phyloP scores from a whole-genome alignment of 92 coral and sea anemone genomes.

The Desmophyllum pertusum region DNA sequence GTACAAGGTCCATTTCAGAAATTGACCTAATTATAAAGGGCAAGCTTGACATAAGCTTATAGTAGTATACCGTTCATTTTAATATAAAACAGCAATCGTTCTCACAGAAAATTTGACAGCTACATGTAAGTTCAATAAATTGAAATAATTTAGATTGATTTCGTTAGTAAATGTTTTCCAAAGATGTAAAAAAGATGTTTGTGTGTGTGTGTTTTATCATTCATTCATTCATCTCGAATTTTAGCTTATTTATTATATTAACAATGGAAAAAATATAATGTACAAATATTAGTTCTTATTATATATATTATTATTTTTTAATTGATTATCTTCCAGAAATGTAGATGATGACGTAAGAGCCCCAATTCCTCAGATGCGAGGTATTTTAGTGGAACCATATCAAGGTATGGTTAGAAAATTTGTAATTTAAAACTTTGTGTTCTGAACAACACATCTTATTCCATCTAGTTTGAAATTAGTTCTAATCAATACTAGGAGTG shows the following conservation, averaged over 20 bases:
- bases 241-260: too few species aligned
- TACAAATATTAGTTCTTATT: background rate
- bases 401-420: slow-evolving; percentile 56
- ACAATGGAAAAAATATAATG: too few species aligned
- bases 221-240: too few species aligned
- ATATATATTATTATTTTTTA: background rate
- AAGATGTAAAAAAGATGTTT: too few species aligned
- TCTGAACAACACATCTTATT: background rate
- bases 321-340: slow-evolving; percentile 25
- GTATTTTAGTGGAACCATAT: slow-evolving; percentile 92
- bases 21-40: background rate
- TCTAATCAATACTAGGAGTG: too few species aligned
- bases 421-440: background rate
- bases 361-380: slow-evolving; percentile 96
- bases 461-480: too few species aligned
- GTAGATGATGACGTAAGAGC: slow-evolving; percentile 92
- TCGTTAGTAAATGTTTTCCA: too few species aligned
- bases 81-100: background rate
- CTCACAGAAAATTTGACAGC: background rate
- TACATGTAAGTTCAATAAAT: background rate
- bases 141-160: too few species aligned
- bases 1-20: background rate
- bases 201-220: too few species aligned
- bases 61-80: background rate
- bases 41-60: background rate